Percentiles rank a stretch among this genome's conserved stretches.
These are phyloP conservation scores for Polymixis flavicincta DNA, from an alignment of 2,888 invertebrate species.

Conservation along the genomic window DNA sequence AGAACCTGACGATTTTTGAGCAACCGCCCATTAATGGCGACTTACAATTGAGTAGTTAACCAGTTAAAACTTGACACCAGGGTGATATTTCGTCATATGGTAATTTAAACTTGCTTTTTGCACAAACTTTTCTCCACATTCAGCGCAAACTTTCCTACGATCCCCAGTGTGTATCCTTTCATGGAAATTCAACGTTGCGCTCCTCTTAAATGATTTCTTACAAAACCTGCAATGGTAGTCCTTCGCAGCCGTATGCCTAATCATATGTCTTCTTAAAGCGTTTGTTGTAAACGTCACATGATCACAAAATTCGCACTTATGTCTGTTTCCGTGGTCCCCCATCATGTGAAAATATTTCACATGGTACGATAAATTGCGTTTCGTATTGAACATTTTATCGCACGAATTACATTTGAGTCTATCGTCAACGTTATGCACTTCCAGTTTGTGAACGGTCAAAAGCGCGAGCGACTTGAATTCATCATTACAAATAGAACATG, in stretches of 20 bases:
- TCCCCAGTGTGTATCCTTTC: constrained; percentile 86
- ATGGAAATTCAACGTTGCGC: constrained; percentile 77
- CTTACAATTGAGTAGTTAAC: too few species aligned
- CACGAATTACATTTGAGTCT: constrained; percentile 82
- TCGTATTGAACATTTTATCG: constrained; percentile 77
- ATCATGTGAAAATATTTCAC: too few species aligned
- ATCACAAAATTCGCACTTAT: constrained; percentile 80
- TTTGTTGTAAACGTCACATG: constrained; percentile 76
- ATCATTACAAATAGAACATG: constrained; percentile 75
- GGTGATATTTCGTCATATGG: constrained; percentile 86
- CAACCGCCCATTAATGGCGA: too few species aligned
- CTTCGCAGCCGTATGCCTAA: constrained; percentile 83
- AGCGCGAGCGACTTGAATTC: constrained; percentile 75
- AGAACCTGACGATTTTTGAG: too few species aligned
- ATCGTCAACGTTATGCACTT: constrained; percentile 80
- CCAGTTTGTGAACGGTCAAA: constrained; percentile 76
- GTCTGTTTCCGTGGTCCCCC: too few species aligned
- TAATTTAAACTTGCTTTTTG: constrained; percentile 87
- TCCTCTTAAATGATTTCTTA: constrained; percentile 84
- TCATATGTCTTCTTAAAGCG: constrained; percentile 81
- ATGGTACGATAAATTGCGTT: too few species aligned
- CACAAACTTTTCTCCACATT: constrained; percentile 85
- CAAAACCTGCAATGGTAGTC: constrained; percentile 85
- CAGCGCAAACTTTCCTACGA: constrained; percentile 79
- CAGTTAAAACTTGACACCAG: constrained; percentile 80